A percentile compares a stretch with the other conserved stretches of the same genome.
Evolutionary conservation across 2,113 vertebrate genomes (phyloP).

Genomic region (Cephalopterus ornatus): DNA sequence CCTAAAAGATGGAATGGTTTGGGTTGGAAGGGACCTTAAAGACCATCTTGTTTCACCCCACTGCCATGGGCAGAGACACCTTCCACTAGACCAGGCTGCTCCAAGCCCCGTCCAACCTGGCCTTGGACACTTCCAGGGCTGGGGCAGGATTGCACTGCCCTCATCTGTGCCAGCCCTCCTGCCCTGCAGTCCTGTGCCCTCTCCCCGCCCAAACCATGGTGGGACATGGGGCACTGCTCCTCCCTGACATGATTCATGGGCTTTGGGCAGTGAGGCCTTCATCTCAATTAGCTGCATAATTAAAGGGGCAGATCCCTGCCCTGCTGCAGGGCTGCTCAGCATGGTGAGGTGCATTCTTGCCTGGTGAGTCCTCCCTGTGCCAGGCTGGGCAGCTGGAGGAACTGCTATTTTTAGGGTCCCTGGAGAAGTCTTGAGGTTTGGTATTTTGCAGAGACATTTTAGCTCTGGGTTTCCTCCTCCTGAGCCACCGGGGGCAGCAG

Average conservation of each 20-base stretch:
- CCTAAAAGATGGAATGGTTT: background rate
- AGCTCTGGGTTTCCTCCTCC: background rate
- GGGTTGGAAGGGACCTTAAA: background rate
- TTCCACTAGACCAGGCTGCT: background rate
- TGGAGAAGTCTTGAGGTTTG: background rate
- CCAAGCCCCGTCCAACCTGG: background rate
- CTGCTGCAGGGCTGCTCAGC: background rate
- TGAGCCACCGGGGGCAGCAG: background rate
- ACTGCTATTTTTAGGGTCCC: background rate
- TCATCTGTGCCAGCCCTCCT: background rate
- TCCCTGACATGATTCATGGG: background rate
- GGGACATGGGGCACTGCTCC: background rate
- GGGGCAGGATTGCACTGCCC: background rate
- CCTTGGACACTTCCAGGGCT: background rate
- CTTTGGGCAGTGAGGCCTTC: background rate
- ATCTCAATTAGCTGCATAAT: background rate
- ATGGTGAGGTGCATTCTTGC: background rate
- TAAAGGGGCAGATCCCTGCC: background rate
- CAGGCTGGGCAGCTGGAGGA: background rate
- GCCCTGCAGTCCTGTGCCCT: background rate
- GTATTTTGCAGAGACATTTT: background rate
- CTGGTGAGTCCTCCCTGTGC: background rate
- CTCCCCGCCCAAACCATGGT: rapidly evolving
- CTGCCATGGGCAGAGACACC: background rate
- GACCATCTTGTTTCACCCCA: background rate